Base-by-base conservation (phyloP, 1,140 invertebrate genomes). In the Hetaerina americana region DNA sequence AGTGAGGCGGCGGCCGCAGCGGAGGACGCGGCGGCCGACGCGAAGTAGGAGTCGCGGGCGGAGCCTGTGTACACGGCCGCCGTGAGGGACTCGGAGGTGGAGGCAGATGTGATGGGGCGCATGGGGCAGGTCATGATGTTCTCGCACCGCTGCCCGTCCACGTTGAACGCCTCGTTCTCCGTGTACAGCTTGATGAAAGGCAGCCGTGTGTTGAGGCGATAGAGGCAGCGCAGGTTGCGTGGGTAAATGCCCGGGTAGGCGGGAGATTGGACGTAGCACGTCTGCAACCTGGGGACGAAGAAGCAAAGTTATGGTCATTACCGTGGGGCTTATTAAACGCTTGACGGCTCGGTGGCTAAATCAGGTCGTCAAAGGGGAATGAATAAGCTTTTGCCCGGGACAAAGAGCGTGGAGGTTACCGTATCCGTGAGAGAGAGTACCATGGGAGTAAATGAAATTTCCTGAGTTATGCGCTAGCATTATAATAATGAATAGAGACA, bases 111-210 rank as follows among this genome's bases (percentile, higher is more conserved):
- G 49, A 95, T 93, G 0, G 92, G 92, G 73, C 93, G 84, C 88
- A 96, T 95, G 15, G 94, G 94, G 78, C 94, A 96, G 1, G 93
- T 93, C 89, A 96, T 94, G 73, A 95, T 93, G 79, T 95, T 95
- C 79, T 96, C 94, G 78, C 94, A 96, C 69, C 93, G 85, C 77
- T 95, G 93, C 0, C 94, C 94, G 77, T 96, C 94, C 71, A 96
- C 93, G 76, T 95, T 94, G 81, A 96, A 95, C 79, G 94, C 92
- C 79, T 95, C 92, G 77, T 95, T 94, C 79, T 95, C 92, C 75
- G 94, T 93, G 82, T 95, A 94, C 31, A 96, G 84, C 80, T 95
- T 95, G 75, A 95, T 95, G 81, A 92, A 95, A 1, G 92, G 92
- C 76, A 92, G 84, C 29, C 92, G 82, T 0, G 92, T 95, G 80